Percentiles rank a stretch among this genome's conserved stretches.
These are phyloP conservation scores for Drosophila trapezifrons DNA, from an alignment of 1,140 invertebrate species.

Conservation along the genomic window DNA sequence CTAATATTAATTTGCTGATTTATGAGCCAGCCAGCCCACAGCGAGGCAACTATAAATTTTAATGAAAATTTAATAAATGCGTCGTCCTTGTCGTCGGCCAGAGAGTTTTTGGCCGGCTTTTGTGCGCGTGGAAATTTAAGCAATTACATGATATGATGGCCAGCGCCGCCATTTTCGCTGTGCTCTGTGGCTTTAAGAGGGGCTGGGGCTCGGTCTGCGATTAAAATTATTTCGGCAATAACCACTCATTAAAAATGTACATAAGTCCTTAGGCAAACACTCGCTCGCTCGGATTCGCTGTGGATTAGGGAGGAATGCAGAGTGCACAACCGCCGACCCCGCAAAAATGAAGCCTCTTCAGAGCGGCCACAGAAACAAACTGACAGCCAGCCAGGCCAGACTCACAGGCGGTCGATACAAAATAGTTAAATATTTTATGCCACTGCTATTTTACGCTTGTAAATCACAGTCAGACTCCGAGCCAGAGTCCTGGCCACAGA, in stretches of 20 bases:
- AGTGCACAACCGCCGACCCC: conserved; percentile 40
- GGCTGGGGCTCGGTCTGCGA: conserved; percentile 2
- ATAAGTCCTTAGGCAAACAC: conserved; percentile 19
- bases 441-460: conserved; percentile 79
- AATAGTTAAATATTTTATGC: conserved; percentile 74
- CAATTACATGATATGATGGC: conserved; percentile 24
- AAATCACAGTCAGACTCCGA: conserved; percentile 57
- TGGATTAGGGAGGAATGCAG: conserved; percentile 37
- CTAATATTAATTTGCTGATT: conserved; percentile 80
- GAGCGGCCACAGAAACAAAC: conserved; percentile 55
- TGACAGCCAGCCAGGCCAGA: conserved; percentile 19
- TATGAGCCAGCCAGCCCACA: conserved; percentile 59
- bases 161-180: background rate
- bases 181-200: conserved; percentile 31
- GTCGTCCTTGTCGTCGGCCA: conserved; percentile 21
- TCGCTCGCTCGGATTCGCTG: background rate
- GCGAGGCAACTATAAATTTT: conserved; percentile 66
- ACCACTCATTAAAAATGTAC: conserved; percentile 48
- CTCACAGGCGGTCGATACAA: conserved; percentile 55
- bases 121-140: conserved; percentile 23
- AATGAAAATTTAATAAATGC: conserved; percentile 80
- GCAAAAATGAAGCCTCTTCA: conserved; percentile 56
- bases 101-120: conserved; percentile 38
- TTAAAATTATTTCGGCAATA: conserved; percentile 38
- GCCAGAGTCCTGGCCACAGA: conserved; percentile 64